Percentiles rank a stretch among this genome's conserved stretches.
These are phyloP conservation scores for Protobothrops flavoviridis DNA, from an alignment of 2,113 vertebrate genomes.

Conservation along the genomic window DNA sequence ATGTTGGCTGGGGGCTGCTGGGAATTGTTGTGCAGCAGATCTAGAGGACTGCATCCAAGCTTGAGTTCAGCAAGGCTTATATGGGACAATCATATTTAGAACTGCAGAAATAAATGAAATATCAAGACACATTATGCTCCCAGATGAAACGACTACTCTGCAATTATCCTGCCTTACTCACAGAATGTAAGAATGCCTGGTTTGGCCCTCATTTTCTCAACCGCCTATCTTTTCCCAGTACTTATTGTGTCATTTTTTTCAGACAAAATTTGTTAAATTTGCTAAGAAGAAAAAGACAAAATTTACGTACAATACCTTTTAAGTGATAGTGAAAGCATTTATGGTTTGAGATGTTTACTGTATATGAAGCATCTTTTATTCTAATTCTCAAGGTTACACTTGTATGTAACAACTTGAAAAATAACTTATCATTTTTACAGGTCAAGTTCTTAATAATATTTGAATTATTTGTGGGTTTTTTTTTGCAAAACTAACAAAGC, in stretches of 20 bases:
- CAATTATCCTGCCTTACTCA: not conserved
- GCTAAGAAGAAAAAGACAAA: not conserved
- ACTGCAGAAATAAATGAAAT: not conserved
- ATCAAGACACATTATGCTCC: not conserved
- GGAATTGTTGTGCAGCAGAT: not conserved
- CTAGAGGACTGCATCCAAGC: not conserved
- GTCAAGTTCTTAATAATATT: not conserved
- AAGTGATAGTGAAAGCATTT: not conserved
- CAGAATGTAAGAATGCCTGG: not conserved
- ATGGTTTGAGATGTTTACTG: not conserved
- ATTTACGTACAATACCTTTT: not conserved
- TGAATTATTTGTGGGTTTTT: not conserved
- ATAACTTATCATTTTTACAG: not conserved
- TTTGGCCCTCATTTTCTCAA: not conserved
- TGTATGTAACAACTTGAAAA: not conserved
- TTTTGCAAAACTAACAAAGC: slow-evolving; percentile 2
- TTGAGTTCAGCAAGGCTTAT: not conserved
- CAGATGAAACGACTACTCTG: not conserved
- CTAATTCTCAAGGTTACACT: not conserved
- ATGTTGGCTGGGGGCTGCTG: not conserved
- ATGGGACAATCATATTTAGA: not conserved
- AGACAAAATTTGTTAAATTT: not conserved
- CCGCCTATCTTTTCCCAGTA: not conserved
- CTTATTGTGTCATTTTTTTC: not conserved
- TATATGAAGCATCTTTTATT: not conserved